Evolutionary conservation across 2,888 invertebrate genomes (phyloP).

Genomic region (Scaptomyza parva): DNA sequence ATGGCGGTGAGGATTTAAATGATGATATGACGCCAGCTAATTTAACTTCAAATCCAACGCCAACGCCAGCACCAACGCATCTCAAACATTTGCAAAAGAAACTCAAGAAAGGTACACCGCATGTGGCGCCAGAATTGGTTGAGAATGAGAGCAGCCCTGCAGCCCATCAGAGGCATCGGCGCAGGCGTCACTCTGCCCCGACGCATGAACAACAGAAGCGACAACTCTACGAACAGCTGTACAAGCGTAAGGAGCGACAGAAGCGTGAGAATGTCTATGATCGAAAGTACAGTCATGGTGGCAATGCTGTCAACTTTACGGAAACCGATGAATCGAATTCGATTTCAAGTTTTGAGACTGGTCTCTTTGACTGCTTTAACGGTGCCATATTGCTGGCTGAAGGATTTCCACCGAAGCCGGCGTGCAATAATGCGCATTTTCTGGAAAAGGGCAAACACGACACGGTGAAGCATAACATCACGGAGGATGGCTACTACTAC

Average conservation of each 20-base stretch:
- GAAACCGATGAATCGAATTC: slow-evolving; percentile 88
- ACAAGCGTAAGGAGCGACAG: slow-evolving; percentile 75
- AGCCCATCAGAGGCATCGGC: slow-evolving; percentile 1
- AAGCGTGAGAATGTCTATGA: slow-evolving; percentile 87
- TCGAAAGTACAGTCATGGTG: slow-evolving; percentile 91
- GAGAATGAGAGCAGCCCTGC: slow-evolving; percentile 2
- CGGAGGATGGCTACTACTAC: slow-evolving; percentile 93
- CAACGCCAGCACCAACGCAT: slow-evolving; percentile 10
- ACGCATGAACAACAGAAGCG: slow-evolving; percentile 54
- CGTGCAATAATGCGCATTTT: slow-evolving; percentile 89
- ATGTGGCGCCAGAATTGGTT: slow-evolving; percentile 3
- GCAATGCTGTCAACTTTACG: slow-evolving; percentile 88
- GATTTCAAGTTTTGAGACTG: slow-evolving; percentile 93
- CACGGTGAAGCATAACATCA: slow-evolving; percentile 90
- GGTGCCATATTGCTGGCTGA: slow-evolving; percentile 90
- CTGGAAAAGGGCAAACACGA: slow-evolving; percentile 88
- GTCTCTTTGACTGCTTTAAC: slow-evolving; percentile 90
- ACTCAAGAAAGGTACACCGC: slow-evolving; percentile 71
- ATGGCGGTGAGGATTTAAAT: slow-evolving; percentile 80
- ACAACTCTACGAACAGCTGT: slow-evolving; percentile 80
- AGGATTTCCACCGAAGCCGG: slow-evolving; percentile 89
- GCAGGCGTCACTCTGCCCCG: slow-evolving; percentile 2
- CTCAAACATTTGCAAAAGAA: slow-evolving; percentile 57
- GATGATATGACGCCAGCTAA: slow-evolving; percentile 52
- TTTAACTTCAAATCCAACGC: not conserved